Conservation (phyloP, 2,888 invertebrate genomes). For the Beris chalybata region DNA sequence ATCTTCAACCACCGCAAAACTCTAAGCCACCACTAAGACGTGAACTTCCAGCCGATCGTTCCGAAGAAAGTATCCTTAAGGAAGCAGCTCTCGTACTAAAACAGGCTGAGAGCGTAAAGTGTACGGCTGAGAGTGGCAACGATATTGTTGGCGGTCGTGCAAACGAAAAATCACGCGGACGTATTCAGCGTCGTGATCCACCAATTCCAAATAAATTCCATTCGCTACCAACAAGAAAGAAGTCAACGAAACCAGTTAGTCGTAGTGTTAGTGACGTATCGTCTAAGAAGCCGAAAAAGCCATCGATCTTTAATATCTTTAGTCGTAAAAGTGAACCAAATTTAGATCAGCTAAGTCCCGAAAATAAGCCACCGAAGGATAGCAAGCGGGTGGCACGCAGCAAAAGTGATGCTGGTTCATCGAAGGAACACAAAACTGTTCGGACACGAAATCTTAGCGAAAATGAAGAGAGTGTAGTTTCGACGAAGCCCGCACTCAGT, state of each 20-base stretch:
- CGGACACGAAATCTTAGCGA: constrained; percentile 65
- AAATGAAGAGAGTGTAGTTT: constrained; percentile 60
- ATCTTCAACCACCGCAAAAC: constrained; percentile 47
- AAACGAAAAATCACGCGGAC: constrained; percentile 33
- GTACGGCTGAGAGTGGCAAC: constrained; percentile 60
- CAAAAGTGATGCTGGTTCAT: constrained; percentile 66
- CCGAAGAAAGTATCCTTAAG: constrained; percentile 71
- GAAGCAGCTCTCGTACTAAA: constrained; percentile 76
- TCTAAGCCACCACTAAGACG: constrained; percentile 52
- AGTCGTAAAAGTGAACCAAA: constrained; percentile 62
- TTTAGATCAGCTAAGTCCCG: constrained; percentile 50
- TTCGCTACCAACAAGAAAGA: constrained; percentile 67
- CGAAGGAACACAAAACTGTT: constrained; percentile 43
- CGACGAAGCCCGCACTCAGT: constrained; percentile 67
- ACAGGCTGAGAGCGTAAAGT: constrained; percentile 73
- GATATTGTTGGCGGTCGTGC: constrained; percentile 46
- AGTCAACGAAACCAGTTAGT: constrained; percentile 57
- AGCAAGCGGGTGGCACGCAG: constrained; percentile 60
- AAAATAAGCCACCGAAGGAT: constrained; percentile 42
- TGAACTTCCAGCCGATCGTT: constrained; percentile 69
- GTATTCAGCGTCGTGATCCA: constrained; percentile 33
- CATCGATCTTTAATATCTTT: constrained; percentile 69
- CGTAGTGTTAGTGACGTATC: constrained; percentile 65
- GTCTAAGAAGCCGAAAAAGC: constrained; percentile 59
- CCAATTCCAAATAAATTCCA: constrained; percentile 61